Evolutionary conservation across 92 coral and sea anemone genomes (phyloP).

Genomic region (Umimayanthus chanpuru): DNA sequence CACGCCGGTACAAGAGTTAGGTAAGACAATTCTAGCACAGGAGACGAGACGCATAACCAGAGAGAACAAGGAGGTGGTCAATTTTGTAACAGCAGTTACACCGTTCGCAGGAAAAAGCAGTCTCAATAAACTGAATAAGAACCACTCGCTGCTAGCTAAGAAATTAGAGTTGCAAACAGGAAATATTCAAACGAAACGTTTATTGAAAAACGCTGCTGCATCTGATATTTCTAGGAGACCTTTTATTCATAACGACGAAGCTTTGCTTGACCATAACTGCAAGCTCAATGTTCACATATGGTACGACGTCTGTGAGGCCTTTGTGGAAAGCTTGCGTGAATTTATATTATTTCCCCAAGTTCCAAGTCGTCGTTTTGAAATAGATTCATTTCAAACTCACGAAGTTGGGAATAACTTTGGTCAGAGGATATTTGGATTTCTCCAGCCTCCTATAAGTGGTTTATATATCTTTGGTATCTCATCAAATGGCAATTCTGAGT

Average conservation of each 20-base stretch:
- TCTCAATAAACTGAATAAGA: background rate
- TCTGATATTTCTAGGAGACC: background rate
- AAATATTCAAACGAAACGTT: background rate
- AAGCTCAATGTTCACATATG: slow-evolving; percentile 65
- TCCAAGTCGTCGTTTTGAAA: slow-evolving; percentile 62
- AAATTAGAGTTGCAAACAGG: background rate
- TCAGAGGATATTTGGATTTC: slow-evolving; percentile 81
- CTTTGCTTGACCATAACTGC: background rate
- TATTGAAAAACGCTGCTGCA: background rate
- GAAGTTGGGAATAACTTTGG: slow-evolving; percentile 70
- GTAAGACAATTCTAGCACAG: background rate
- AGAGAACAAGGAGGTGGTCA: background rate
- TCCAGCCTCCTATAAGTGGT: slow-evolving; percentile 73
- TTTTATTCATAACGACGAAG: background rate
- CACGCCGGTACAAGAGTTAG: background rate
- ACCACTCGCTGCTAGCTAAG: background rate
- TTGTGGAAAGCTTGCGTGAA: slow-evolving; percentile 67
- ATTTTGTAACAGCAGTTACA: background rate
- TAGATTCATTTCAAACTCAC: slow-evolving; percentile 45
- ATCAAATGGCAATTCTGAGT: slow-evolving; percentile 82
- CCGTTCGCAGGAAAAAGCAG: background rate
- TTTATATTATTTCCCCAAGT: slow-evolving; percentile 75
- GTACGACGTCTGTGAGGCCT: slow-evolving; percentile 64
- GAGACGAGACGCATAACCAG: background rate
- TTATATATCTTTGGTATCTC: slow-evolving; percentile 77